Conservation (phyloP, 1,140 invertebrate species). For the Listronotus bonariensis region DNA sequence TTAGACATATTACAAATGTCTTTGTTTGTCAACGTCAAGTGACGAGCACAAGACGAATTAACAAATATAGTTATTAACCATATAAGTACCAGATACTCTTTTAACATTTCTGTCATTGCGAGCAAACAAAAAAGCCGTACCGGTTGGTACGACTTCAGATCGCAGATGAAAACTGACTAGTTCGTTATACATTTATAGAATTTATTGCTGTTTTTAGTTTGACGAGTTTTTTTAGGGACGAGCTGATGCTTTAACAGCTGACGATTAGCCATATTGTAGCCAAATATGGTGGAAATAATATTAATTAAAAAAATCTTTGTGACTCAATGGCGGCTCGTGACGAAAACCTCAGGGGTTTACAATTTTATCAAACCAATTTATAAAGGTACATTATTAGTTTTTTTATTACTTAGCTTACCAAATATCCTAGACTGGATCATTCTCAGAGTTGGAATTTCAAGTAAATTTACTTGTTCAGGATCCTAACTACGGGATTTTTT, state of each 20-base stretch:
- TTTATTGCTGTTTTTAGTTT: conserved; percentile 14
- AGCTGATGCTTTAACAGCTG: not conserved
- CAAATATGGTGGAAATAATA: not conserved
- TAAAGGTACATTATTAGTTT: no score
- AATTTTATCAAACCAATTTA: no score
- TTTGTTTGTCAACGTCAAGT: not conserved
- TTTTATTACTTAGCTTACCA: no score
- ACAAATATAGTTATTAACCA: conserved; percentile 31
- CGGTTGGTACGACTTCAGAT: conserved; percentile 1
- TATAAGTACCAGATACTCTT: conserved; percentile 20
- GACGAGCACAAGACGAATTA: conserved; percentile 23
- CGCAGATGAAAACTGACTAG: conserved; percentile 12
- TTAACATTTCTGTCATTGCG: conserved; percentile 5
- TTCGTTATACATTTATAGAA: conserved; percentile 10
- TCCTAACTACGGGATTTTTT: no score
- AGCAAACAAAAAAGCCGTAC: conserved; percentile 9
- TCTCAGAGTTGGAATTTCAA: no score
- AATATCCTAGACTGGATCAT: no score
- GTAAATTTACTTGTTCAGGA: no score
- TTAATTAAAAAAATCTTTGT: not conserved
- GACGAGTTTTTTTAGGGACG: not conserved
- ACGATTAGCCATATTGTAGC: conserved; percentile 1
- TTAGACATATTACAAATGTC: no score
- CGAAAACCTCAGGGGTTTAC: no score
- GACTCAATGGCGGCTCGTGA: no score